Conservation (phyloP, 2,113 vertebrate genomes). For the Tachysurus vachellii region DNA sequence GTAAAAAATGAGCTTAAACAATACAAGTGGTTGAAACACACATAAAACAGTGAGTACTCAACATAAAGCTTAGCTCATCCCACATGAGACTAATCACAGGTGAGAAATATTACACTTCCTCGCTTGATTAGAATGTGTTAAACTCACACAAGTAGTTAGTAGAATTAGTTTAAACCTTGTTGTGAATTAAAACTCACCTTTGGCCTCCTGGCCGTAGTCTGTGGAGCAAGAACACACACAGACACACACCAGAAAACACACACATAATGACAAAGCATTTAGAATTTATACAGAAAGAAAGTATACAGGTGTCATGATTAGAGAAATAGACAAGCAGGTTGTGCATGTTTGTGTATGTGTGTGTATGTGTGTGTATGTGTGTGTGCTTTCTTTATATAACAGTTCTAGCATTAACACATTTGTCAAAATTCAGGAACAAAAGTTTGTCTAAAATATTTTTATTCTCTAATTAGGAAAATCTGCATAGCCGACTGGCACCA, state of each 20-base stretch:
- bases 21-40: neutral
- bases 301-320: conserved; percentile 65
- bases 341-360: neutral
- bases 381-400: neutral
- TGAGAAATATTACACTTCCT: neutral
- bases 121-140: conserved; percentile 15
- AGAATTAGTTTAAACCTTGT: conserved; percentile 29
- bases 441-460: neutral
- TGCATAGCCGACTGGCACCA: conserved; percentile 40
- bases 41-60: conserved; percentile 6
- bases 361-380: neutral
- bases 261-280: conserved; percentile 20
- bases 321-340: conserved; percentile 42
- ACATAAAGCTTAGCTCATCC: neutral
- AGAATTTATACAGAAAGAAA: conserved; percentile 47
- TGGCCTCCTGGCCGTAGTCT: conserved; percentile 85
- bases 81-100: neutral
- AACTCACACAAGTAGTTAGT: conserved; percentile 5
- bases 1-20: neutral
- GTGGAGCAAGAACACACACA: conserved; percentile 58
- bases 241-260: conserved; percentile 41
- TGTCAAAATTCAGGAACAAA: neutral
- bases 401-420: conserved; percentile 1
- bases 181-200: conserved; percentile 81
- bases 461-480: neutral